Evolutionary conservation across 1,140 invertebrate species (phyloP).

Genomic region (Meteorus sp.): DNA sequence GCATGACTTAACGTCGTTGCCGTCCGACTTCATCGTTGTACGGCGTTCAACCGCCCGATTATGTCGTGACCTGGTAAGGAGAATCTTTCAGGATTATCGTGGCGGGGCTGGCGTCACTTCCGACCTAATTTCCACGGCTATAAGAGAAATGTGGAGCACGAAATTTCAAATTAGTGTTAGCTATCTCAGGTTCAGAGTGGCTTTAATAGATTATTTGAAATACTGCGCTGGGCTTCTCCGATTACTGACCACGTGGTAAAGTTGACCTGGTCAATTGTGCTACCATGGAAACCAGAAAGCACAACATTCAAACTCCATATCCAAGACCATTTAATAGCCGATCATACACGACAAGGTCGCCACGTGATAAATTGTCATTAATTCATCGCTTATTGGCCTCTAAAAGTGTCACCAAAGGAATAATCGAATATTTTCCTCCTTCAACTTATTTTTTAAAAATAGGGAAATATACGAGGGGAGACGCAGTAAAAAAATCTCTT

Average conservation of each 20-base stretch:
- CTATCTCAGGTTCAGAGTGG: not conserved
- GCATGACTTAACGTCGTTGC: constrained; percentile 10
- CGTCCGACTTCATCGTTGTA: constrained; percentile 36
- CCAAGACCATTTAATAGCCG: constrained; percentile 35
- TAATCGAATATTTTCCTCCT: too few species aligned
- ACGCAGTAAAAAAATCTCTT: too few species aligned
- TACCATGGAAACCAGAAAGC: constrained; percentile 50
- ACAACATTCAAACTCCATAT: constrained; percentile 45
- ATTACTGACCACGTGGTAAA: constrained; percentile 52
- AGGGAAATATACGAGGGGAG: too few species aligned
- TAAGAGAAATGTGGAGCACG: constrained; percentile 14
- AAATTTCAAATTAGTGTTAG: constrained; percentile 15
- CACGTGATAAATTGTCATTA: constrained; percentile 29
- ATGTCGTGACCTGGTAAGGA: constrained; percentile 20
- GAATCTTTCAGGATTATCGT: constrained; percentile 30
- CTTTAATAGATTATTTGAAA: not conserved
- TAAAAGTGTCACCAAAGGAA: not conserved
- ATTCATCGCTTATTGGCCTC: not conserved
- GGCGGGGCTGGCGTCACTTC: constrained; percentile 3
- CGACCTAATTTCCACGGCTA: constrained; percentile 22
- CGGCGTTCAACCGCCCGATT: constrained; percentile 27
- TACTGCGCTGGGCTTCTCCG: not conserved
- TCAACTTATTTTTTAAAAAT: too few species aligned
- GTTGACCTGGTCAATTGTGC: constrained; percentile 57
- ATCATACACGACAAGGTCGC: constrained; percentile 47